phyloP scores from a whole-genome alignment of 2,888 invertebrate species.

The Nycteola revayana region DNA sequence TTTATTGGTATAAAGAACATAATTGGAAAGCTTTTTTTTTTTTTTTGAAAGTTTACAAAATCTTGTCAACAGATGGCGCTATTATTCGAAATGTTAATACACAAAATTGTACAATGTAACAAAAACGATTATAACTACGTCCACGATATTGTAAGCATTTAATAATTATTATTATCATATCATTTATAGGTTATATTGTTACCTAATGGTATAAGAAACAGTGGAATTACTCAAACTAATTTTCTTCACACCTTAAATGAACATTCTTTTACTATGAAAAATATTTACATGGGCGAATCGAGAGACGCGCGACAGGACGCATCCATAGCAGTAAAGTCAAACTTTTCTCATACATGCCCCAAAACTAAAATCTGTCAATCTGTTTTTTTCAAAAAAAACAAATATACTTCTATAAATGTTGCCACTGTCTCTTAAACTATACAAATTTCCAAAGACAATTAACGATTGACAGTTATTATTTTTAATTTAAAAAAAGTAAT shows the following conservation, averaged over 20 bases:
- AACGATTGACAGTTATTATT: constrained; percentile 1
- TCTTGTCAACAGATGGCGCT: constrained; percentile 8
- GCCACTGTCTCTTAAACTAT: constrained; percentile 9
- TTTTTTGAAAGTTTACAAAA: too few species aligned
- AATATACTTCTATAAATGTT: not conserved
- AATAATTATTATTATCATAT: constrained; percentile 28
- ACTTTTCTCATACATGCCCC: too few species aligned
- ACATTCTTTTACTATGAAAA: too few species aligned
- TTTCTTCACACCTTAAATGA: too few species aligned
- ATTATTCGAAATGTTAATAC: constrained; percentile 3
- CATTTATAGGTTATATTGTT: constrained; percentile 19
- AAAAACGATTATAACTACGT: constrained; percentile 41
- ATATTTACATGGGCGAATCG: too few species aligned
- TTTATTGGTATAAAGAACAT: too few species aligned
- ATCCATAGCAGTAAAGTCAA: too few species aligned
- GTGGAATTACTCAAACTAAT: too few species aligned
- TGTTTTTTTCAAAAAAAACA: constrained; percentile 1
- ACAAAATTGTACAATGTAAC: constrained; percentile 3
- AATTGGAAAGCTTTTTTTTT: too few species aligned
- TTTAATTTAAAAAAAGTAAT: constrained; percentile 1
- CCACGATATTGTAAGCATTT: constrained; percentile 41
- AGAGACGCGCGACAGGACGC: too few species aligned
- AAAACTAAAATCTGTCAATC: too few species aligned
- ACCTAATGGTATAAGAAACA: constrained; percentile 5
- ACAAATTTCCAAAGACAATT: constrained; percentile 14